Base-by-base conservation (phyloP, 2,888 invertebrate species). In the Quadroppia sp. region DNA sequence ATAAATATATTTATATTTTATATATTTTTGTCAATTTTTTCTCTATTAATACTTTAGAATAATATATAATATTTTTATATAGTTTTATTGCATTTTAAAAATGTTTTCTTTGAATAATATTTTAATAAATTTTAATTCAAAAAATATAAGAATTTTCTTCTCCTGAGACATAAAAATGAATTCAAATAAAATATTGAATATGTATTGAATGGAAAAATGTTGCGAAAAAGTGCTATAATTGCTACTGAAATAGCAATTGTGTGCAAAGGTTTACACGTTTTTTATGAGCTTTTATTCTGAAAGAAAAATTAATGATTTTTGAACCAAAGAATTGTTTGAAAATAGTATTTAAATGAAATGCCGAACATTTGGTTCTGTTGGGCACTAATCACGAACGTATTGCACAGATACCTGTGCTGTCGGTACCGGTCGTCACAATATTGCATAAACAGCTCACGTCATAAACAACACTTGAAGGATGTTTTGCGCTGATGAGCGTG, bases 391-490 rank as follows among this genome's bases (percentile, higher is more conserved):
- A 64, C 64, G 64, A 64, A 64, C 28, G 64, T 64, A 64, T 36
- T 32, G 64, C 64, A 64, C 36, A 64, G 36, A 17, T 36, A 64
- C 64, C 9, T 61, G 53, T 53, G 23, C 23, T 56, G 30, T n/a
- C 50, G n/a, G 50, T 17, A n/a, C 23, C 17, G 56, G 25, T 56
- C 28, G 56, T 56, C 56, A 56, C 28, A 56, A 30, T 36, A 64
- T 36, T 64, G 64, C 64, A 64, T 64, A 64, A 64, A 64, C 36
- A 64, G 64, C 64, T 64, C 64, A 64, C 64, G 64, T 64, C 64
- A 64, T 20, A 23, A 25, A 56, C 36, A 56, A 56, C 28, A 28
- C 13, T 56, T 25, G 56, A 56, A 36, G 64, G 36, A 64, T 36
- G 64, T 64, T 64, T 36, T 64, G 64, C 36, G 15, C 40, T 20